Conservation (phyloP, 1,140 invertebrate species). For the Wasmannia auropunctata region DNA sequence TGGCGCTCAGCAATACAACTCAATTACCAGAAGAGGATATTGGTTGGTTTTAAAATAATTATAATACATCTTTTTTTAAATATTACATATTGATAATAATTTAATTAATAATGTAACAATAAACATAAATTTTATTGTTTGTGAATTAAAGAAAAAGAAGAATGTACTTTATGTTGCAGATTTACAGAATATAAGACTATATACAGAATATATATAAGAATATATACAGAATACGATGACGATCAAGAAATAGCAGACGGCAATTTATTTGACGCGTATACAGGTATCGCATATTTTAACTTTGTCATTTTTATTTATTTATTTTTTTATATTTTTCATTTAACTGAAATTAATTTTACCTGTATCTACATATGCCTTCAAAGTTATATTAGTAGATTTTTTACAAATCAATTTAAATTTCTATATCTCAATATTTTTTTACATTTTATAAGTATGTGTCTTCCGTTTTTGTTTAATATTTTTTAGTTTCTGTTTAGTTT, state of each 20-base stretch:
- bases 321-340: background rate
- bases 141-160: background rate
- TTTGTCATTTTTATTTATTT: background rate
- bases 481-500: no score
- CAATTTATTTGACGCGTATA: background rate
- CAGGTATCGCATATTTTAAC: background rate
- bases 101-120: background rate
- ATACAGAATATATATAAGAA: no score
- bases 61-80: background rate
- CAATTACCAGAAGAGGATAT: background rate
- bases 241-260: background rate
- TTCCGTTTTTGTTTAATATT: no score
- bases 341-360: no score
- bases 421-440: no score
- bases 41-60: background rate
- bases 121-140: no score
- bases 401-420: no score
- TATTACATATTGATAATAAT: constrained; percentile 6
- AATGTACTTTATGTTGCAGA: background rate
- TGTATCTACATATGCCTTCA: no score
- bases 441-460: no score
- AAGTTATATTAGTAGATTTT: no score
- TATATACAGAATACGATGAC: no score
- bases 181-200: no score
- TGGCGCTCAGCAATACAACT: background rate